Percentiles rank a stretch among this genome's conserved stretches.
These are phyloP conservation scores for Pterostichus madidus DNA, from an alignment of 2,888 invertebrate genomes.

Conservation along the genomic window DNA sequence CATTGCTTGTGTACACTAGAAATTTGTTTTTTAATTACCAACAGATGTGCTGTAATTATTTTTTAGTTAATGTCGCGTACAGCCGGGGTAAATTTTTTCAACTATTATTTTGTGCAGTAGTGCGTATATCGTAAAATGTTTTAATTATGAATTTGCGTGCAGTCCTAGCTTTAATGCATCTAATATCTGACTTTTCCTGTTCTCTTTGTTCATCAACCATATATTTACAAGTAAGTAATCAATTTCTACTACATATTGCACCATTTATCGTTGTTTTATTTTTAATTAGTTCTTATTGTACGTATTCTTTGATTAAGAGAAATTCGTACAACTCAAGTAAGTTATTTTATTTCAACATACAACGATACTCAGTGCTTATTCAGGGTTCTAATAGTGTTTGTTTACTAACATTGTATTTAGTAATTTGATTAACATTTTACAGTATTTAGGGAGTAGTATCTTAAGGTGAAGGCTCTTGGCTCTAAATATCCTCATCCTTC, in stretches of 20 bases:
- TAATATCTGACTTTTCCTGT: conserved; percentile 50
- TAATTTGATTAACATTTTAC: conserved; percentile 19
- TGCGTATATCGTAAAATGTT: conserved; percentile 30
- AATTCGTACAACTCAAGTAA: conserved; percentile 35
- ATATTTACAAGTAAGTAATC: conserved; percentile 58
- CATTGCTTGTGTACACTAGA: background rate
- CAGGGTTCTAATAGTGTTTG: conserved; percentile 21
- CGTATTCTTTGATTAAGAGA: conserved; percentile 6
- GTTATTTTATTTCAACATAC: conserved; percentile 19
- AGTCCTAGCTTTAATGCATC: conserved; percentile 32
- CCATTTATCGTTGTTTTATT: conserved; percentile 39
- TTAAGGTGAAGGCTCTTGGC: conserved; percentile 62
- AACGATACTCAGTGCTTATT: conserved; percentile 31
- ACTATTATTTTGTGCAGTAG: conserved; percentile 17
- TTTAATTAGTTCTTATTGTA: conserved; percentile 6
- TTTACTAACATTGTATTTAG: conserved; percentile 46
- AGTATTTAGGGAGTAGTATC: conserved; percentile 33
- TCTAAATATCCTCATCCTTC: conserved; percentile 60
- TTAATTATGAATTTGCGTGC: conserved; percentile 29
- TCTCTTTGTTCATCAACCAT: conserved; percentile 41
- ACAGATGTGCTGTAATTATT: conserved; percentile 11
- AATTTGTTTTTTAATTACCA: conserved; percentile 14
- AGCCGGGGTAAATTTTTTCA: conserved; percentile 18
- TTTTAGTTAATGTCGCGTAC: conserved; percentile 12
- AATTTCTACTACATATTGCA: conserved; percentile 25